Evolutionary conservation across 1,140 invertebrate genomes (phyloP), one percentile per base, ranked within the genome.

Genomic region (Lethrus apterus): DNA sequence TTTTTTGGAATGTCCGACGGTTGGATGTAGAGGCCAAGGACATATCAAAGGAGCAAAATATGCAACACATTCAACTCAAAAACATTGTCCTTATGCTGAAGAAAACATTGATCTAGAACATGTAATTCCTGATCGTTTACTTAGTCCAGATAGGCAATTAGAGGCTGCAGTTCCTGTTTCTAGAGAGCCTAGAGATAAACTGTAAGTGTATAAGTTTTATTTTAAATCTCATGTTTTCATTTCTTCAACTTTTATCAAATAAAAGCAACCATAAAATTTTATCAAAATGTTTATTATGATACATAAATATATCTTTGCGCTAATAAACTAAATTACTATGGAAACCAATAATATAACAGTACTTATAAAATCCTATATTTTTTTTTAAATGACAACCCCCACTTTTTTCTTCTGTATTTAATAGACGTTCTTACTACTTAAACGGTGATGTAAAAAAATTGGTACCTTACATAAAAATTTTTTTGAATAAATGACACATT

Each of bases 1-100:
- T 41, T 61, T 62, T 17, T 67, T 76, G 2, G 75, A 78, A 57
- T 92, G 88, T 67, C 77, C 80, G 24, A 83, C 81, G 10, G 74
- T 78, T 14, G 86, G 87, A 1, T 92, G 89, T 58, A 76, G 80
- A 46, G 88, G 88, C 7, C 75, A 83, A 54, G 89, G 89, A 11
- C 84, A 90, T 58, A 72, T 80, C 24, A 79, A 79, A 57, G 86
- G 86, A 31, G 77, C 83, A 33, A 81, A 81, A 65, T 81, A 80
- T 63, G 74, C 79, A 33, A 83, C 78, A 20, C 91, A 94, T 69
- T 78, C 79, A 31, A 78, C 80, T 49, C 72, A 79, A 13, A 80
- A 83, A 57, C 80, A 85, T 17, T 96, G 92, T 70, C 92, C 92
- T 1, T 95, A 94, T 70, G 79, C 84, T 2, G 60, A 71, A 2